Base-by-base conservation (phyloP, 1,140 invertebrate genomes). In the Tetragonula clypearis region DNA sequence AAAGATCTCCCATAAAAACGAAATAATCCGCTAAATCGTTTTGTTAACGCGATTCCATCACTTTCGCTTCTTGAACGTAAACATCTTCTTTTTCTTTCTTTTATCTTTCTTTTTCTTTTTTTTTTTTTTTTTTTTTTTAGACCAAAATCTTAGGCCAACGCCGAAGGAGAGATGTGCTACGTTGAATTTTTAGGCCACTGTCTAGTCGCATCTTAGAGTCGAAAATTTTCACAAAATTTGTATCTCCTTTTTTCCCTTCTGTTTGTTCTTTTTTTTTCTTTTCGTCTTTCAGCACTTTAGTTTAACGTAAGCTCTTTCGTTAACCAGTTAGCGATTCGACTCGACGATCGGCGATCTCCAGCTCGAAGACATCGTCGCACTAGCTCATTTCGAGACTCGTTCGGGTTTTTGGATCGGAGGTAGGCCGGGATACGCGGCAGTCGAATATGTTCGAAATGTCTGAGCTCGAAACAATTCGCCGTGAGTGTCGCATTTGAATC, bases 141-240 rank as follows among this genome's bases (percentile, higher is more conserved):
- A 90, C 86, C 89, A 89, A 89, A 90, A 81, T 84, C 76, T 91
- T 90, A 88, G 89, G 87, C 90, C 88, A 88, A 69, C 71, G 82
- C 87, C 87, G 80, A 88, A 81, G 83, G 80, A 90, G 80, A 90
- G 71, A 82, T 75, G 55, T 62, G 60, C 80, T 87, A 82, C 69
- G 9, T 55, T 86, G 86, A 73, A 49, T 49, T 74, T 86, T 90
- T 90, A 90, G 89, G 89, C 89, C 89, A 90, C 87, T 82, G 78
- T 89, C 81, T 85, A 90, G 74, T 85, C 73, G 73, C 55, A 58
- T 56, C 19, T 72, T 81, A 77, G 56, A 84, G 65, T 87, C 86
- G 84, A 86, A 87, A 89, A 82, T 84, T 86, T 76, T 21, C 35
- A 14, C 62, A 26, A 49, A 86, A 81, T 84, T 82, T 85, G 2